A percentile compares a stretch with the other conserved stretches of the same genome.
These are phyloP conservation scores for Tupaia tana DNA, from an alignment of 2,113 vertebrate species.

Conservation along the genomic window DNA sequence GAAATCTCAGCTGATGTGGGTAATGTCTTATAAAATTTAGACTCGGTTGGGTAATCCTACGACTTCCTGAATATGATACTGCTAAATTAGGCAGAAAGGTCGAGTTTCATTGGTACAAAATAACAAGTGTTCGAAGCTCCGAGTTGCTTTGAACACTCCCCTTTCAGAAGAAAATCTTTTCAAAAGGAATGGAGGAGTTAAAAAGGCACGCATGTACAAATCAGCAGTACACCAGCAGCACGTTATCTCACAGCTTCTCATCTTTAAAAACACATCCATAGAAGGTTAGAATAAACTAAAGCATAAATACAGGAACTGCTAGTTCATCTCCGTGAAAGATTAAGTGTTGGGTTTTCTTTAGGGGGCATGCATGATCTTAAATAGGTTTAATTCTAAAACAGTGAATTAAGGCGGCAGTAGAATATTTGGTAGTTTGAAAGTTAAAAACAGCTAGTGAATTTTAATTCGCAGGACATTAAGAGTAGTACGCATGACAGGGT, in stretches of 20 bases:
- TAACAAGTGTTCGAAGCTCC: not conserved
- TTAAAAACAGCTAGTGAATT: not conserved
- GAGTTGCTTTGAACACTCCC: not conserved
- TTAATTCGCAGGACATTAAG: not conserved
- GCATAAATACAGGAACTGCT: not conserved
- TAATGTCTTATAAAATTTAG: constrained; percentile 11
- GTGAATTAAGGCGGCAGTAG: not conserved
- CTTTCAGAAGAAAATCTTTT: not conserved
- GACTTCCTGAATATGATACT: constrained; percentile 28
- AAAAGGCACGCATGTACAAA: not conserved
- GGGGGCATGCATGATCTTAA: not conserved
- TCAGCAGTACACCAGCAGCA: not conserved
- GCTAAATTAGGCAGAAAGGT: constrained; percentile 37
- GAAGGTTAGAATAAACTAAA: constrained; percentile 20
- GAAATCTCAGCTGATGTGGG: not conserved
- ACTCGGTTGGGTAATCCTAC: constrained; percentile 1
- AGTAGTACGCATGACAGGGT: not conserved
- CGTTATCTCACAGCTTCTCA: not conserved
- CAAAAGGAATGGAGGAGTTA: constrained; percentile 1
- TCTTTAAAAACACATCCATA: not conserved
- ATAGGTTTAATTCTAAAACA: constrained; percentile 14
- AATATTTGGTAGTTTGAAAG: constrained; percentile 28
- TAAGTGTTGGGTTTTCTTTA: not conserved
- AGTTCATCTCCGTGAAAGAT: constrained; percentile 9
- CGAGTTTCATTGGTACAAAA: not conserved